Conservation (phyloP, 1,140 invertebrate genomes). For the Ceratina australensis region DNA sequence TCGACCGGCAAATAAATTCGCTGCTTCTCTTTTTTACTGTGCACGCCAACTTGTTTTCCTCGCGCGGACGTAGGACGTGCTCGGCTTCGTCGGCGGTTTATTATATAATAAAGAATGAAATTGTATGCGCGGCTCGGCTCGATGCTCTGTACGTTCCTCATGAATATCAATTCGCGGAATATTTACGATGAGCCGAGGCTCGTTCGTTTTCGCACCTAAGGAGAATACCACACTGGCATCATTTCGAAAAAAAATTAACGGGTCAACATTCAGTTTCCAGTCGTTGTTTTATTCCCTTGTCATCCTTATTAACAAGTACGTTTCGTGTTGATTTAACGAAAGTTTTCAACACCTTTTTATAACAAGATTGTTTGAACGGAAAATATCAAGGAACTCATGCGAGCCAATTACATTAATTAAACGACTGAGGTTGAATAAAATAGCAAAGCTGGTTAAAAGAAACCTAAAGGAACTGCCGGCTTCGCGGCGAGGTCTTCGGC, state of each 20-base stretch:
- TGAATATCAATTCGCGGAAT: conserved; percentile 25
- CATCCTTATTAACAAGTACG: too few species aligned
- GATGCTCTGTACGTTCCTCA: background rate
- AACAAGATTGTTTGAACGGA: too few species aligned
- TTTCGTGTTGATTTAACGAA: too few species aligned
- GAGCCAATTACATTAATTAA: background rate
- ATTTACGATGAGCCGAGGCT: background rate
- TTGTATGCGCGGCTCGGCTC: background rate
- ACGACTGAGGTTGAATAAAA: background rate
- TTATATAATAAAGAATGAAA: conserved; percentile 22
- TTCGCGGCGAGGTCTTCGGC: background rate
- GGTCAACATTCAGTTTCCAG: too few species aligned
- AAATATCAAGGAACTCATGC: too few species aligned
- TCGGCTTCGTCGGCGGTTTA: background rate
- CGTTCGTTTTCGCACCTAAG: conserved; percentile 10
- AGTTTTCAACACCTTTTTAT: too few species aligned
- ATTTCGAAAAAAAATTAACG: too few species aligned
- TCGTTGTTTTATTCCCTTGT: too few species aligned
- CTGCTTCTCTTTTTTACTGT: background rate
- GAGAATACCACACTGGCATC: too few species aligned
- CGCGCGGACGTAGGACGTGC: background rate
- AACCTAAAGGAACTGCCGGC: background rate
- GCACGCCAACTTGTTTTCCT: background rate
- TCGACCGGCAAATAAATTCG: conserved; percentile 32
- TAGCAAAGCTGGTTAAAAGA: background rate